phyloP scores from a whole-genome alignment of 2,113 vertebrate species.

The Gobio gobio region DNA sequence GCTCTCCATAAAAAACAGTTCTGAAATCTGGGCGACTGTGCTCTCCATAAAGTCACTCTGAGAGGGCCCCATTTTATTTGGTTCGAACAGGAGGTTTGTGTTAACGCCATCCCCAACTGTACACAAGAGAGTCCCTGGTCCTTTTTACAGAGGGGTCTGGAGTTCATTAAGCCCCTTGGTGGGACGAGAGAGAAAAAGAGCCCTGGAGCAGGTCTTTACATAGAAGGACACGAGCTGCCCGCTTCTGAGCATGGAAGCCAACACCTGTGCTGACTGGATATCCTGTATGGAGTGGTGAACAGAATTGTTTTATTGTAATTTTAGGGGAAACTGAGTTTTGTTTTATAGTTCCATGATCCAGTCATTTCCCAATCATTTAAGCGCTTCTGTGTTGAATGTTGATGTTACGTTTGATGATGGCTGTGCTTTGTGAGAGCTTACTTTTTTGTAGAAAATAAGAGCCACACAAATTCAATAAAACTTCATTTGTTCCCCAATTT shows the following conservation, averaged over 20 bases:
- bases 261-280: slow-evolving; percentile 38
- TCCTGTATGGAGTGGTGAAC: not conserved
- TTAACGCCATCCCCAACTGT: slow-evolving; percentile 59
- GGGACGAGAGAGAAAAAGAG: slow-evolving; percentile 31
- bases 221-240: not conserved
- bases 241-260: not conserved
- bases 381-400: slow-evolving; percentile 5
- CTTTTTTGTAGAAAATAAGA: not conserved
- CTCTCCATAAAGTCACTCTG: slow-evolving; percentile 51
- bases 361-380: slow-evolving; percentile 7
- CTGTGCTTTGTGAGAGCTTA: not conserved
- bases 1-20: slow-evolving; percentile 30
- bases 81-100: slow-evolving; percentile 64
- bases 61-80: slow-evolving; percentile 63
- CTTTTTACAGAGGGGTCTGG: slow-evolving; percentile 53
- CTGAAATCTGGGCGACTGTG: slow-evolving; percentile 37
- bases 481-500: no score
- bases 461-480: no score
- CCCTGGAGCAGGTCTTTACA: slow-evolving; percentile 5
- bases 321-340: slow-evolving; percentile 10
- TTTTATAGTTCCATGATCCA: slow-evolving; percentile 18
- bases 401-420: not conserved
- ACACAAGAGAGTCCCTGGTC: slow-evolving; percentile 54
- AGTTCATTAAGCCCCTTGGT: slow-evolving; percentile 56
- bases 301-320: slow-evolving; percentile 17